A percentile compares a stretch with the other conserved stretches of the same genome.
Evolutionary conservation across 2,797 vertebrate species (phyloP).

Genomic region (Taeniopygia guttata): DNA sequence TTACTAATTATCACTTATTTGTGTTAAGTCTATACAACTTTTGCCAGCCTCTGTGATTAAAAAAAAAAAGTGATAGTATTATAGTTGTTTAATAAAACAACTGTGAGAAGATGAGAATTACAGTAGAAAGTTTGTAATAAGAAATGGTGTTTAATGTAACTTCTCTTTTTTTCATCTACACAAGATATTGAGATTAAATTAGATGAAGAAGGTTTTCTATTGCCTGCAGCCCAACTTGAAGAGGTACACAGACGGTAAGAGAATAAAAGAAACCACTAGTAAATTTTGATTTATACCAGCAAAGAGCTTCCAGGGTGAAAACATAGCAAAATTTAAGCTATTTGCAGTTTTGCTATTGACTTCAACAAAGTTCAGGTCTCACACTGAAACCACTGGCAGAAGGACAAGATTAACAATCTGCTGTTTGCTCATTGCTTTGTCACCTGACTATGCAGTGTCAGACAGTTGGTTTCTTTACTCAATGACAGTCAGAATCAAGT

Average conservation of each 20-base stretch:
- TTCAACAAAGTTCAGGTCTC: not conserved
- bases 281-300: not conserved
- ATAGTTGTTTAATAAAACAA: not conserved
- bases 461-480: not conserved
- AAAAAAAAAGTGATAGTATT: not conserved
- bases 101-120: not conserved
- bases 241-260: slow-evolving; percentile 84
- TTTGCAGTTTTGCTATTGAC: not conserved
- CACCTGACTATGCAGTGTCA: not conserved
- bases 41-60: not conserved
- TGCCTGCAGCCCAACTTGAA: slow-evolving; percentile 78
- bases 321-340: not conserved
- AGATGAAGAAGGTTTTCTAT: slow-evolving; percentile 86
- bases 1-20: not conserved
- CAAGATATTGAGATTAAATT: slow-evolving; percentile 94
- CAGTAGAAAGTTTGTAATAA: not conserved
- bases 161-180: not conserved
- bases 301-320: not conserved
- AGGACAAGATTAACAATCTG: not conserved
- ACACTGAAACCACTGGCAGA: not conserved
- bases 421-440: not conserved
- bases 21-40: not conserved
- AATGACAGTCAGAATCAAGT: not conserved
- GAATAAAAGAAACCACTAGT: not conserved
- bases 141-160: not conserved